A percentile compares a stretch with the other conserved stretches of the same genome.
Conservation (phyloP, 2,888 invertebrate genomes). For the Archaeoteleia sp. region DNA sequence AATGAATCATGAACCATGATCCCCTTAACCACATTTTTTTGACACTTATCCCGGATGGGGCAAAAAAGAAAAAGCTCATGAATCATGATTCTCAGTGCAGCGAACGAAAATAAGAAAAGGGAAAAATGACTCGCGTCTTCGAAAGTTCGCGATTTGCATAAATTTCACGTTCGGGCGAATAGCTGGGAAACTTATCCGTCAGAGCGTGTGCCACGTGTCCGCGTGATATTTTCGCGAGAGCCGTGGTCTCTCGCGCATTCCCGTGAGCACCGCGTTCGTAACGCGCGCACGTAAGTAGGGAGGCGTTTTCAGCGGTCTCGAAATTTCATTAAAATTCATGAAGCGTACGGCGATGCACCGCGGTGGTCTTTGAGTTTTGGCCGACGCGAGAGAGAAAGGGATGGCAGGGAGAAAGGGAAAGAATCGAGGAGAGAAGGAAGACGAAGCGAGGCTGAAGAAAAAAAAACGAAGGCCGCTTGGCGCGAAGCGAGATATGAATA, state of each 20-base stretch:
- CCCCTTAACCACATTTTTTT: no score
- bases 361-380: constrained; percentile 66
- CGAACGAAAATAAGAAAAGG: no score
- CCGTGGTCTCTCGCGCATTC: constrained; percentile 31
- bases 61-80: no score
- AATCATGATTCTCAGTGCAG: no score
- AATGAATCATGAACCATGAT: no score
- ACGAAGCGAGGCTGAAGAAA: no score
- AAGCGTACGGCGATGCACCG: constrained; percentile 64
- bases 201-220: constrained; percentile 41
- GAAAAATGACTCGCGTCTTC: constrained; percentile 10
- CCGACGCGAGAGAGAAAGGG: constrained; percentile 37
- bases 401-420: constrained; percentile 9
- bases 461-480: constrained; percentile 4
- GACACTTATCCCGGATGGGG: no score
- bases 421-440: background rate
- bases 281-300: constrained; percentile 51
- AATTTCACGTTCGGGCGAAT: constrained; percentile 29
- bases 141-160: constrained; percentile 38
- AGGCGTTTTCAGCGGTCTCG: constrained; percentile 56
- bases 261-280: constrained; percentile 47
- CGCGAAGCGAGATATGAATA: constrained; percentile 69
- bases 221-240: constrained; percentile 49
- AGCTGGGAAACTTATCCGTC: constrained; percentile 43
- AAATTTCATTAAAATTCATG: constrained; percentile 72